These are phyloP conservation scores for Tethea ocularis DNA, from an alignment of 2,888 invertebrate genomes.

Conservation along the genomic window DNA sequence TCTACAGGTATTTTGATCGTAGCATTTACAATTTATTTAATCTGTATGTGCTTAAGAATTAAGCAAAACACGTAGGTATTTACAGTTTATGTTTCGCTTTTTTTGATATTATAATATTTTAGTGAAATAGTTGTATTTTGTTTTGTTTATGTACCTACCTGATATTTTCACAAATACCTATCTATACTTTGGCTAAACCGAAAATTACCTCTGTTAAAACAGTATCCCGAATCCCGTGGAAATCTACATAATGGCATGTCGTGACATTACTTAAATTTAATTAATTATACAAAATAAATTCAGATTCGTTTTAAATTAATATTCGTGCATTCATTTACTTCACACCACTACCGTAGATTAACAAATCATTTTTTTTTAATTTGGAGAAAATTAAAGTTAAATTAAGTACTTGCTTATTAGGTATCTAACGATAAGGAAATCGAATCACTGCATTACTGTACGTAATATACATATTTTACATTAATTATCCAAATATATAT, in stretches of 20 bases:
- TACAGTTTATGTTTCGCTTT: not conserved
- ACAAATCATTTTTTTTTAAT: too few relatives aligned
- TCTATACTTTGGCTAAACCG: conserved; percentile 27
- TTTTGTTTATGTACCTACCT: not conserved
- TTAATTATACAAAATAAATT: conserved; percentile 11
- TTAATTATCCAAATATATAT: too few relatives aligned
- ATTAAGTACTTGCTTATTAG: too few relatives aligned
- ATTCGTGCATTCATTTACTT: conserved; percentile 30
- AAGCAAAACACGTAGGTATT: not conserved
- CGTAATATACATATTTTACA: too few relatives aligned
- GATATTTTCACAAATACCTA: not conserved
- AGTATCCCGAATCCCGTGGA: conserved; percentile 29
- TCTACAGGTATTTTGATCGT: too few relatives aligned
- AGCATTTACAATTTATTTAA: not conserved
- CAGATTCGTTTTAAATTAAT: conserved; percentile 9
- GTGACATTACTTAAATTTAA: conserved; percentile 25
- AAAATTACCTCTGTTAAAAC: conserved; percentile 42
- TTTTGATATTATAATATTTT: not conserved
- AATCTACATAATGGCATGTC: conserved; percentile 27
- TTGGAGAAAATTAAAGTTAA: too few relatives aligned
- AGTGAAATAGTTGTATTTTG: conserved; percentile 18
- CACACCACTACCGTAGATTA: not conserved
- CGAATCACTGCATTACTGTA: too few relatives aligned
- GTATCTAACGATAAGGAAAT: too few relatives aligned
- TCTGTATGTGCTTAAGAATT: not conserved